phyloP scores from a whole-genome alignment of 2,113 vertebrate species.

The Chlorocebus sabaeus region DNA sequence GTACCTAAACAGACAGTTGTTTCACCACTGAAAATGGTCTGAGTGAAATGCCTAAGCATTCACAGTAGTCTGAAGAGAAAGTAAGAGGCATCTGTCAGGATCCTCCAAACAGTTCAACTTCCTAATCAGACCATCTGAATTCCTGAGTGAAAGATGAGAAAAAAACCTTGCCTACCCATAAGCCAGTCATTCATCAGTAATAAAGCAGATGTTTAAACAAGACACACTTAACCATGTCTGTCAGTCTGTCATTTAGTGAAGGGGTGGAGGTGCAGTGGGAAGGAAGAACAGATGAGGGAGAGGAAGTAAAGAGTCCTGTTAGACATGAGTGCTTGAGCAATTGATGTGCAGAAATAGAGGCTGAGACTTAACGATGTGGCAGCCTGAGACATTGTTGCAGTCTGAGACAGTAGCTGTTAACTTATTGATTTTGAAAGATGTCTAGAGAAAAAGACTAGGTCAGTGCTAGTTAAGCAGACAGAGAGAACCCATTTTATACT shows the following conservation, averaged over 20 bases:
- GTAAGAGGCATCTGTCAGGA: conserved; percentile 68
- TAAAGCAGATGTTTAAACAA: conserved; percentile 77
- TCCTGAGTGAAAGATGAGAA: conserved; percentile 72
- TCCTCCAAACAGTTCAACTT: conserved; percentile 49
- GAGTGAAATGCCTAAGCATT: conserved; percentile 54
- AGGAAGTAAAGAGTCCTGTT: conserved; percentile 53
- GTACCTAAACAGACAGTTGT: conserved; percentile 46
- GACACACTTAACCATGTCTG: conserved; percentile 59
- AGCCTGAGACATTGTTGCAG: conserved; percentile 38
- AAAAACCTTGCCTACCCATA: conserved; percentile 44
- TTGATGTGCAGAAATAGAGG: not conserved
- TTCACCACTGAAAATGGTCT: conserved; percentile 39
- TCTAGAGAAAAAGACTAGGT: not conserved
- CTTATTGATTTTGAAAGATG: conserved; percentile 27
- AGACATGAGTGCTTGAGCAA: conserved; percentile 16
- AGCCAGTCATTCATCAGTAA: conserved; percentile 68
- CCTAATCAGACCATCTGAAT: conserved; percentile 71
- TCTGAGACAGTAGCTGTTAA: not conserved
- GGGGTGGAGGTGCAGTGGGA: not conserved
- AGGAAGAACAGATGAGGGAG: conserved; percentile 26
- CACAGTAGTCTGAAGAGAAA: conserved; percentile 72
- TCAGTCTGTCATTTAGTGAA: conserved; percentile 58
- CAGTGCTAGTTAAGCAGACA: not conserved
- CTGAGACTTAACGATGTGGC: conserved; percentile 39
- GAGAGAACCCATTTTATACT: not conserved